A percentile compares a stretch with the other conserved stretches of the same genome.
Evolutionary conservation across 2,888 invertebrate species (phyloP).

Genomic region (Phlogophora meticulosa): DNA sequence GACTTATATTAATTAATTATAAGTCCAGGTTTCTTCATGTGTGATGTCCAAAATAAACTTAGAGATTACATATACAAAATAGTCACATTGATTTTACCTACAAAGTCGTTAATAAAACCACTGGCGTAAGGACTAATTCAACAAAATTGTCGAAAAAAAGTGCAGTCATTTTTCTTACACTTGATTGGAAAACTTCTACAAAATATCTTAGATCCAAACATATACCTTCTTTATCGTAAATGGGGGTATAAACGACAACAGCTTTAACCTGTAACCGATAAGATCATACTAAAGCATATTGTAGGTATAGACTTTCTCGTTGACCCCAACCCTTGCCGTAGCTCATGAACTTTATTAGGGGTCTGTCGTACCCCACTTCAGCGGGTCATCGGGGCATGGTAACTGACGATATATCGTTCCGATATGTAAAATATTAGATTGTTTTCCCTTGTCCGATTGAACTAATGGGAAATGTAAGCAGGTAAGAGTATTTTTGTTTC

Average conservation of each 20-base stretch:
- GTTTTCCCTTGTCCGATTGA: not conserved
- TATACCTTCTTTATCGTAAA: not conserved
- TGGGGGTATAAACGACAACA: not conserved
- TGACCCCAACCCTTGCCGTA: conserved; percentile 53
- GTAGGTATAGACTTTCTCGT: conserved; percentile 30
- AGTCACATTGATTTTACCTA: no score
- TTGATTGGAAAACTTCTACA: not conserved
- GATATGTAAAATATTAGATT: conserved; percentile 9
- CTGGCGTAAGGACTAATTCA: no score
- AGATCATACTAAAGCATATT: conserved; percentile 29
- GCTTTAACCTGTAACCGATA: conserved; percentile 44
- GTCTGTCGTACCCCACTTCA: conserved; percentile 46
- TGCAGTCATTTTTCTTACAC: no score
- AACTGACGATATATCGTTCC: conserved; percentile 27
- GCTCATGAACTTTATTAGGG: conserved; percentile 56
- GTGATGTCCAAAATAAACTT: no score
- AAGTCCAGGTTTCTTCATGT: no score
- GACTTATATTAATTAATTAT: no score
- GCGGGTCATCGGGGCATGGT: conserved; percentile 32
- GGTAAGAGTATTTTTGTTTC: not conserved
- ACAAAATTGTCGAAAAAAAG: no score
- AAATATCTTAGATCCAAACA: not conserved
- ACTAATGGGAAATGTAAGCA: not conserved
- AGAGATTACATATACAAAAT: no score
- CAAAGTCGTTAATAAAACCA: no score